Base-by-base conservation (phyloP, 2,888 invertebrate genomes). In the Lepas anatifera region DNA sequence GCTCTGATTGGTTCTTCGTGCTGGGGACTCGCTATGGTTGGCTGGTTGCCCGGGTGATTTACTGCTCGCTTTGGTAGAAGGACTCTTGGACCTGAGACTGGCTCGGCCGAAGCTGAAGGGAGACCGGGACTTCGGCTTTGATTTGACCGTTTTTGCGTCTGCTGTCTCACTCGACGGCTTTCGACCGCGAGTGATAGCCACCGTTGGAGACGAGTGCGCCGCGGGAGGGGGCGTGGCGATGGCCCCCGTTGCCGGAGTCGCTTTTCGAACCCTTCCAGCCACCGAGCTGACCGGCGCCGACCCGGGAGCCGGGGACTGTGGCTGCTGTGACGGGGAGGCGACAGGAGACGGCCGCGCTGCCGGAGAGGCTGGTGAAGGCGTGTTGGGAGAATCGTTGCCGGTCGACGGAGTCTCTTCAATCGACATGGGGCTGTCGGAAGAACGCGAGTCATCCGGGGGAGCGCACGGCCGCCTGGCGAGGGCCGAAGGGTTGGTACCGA, bases 61-160 rank as follows among this genome's bases (percentile, higher is more conserved):
- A 8, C 2, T 35, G 7, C 35, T 35, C 18, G 58, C 58, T n/a
- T n/a, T n/a, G n/a, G n/a, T n/a, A 7, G 58, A 18, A 32, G 58
- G 58, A 7, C 58, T 58, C 35, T 35, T 32, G 22, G 32, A 32
- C 6, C 66, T 37, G 39, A 66, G 66, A 37, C 66, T 66, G 25
- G 66, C 37, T 10, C 66, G 37, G 13, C 66, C 66, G 16, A 66
- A 41, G 8, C 66, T 66, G 66, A 66, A 66, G 27, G 66, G 66
- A 3, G 66, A 66, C 16, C 37, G 37, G 13, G 66, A 37, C 22
- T 32, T 32, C 22, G 58, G 58, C 35, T 18, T 13, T 0, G 58
- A 58, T 58, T 58, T 25, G 58, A 18, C 35, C 35, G 41, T 4
- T 41, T 10, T 58, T 16, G 18, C 35, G 58, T 35, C 58, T 8